Conservation (phyloP, 2,113 vertebrate species). For the Pseudopipra pipra region DNA sequence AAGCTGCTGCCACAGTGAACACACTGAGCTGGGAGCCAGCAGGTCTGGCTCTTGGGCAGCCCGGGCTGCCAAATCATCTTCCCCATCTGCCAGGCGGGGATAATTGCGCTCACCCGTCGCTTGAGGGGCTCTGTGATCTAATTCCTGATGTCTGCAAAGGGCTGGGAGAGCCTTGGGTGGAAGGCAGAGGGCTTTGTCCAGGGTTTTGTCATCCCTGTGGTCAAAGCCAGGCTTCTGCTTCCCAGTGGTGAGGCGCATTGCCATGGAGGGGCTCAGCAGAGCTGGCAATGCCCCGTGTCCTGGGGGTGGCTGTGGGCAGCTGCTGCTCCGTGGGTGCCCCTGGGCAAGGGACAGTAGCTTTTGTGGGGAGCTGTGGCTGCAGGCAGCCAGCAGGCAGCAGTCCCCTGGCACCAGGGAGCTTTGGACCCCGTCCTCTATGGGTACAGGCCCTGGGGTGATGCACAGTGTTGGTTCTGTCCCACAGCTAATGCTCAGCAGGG, state of each 20-base stretch:
- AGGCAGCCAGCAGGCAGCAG: not conserved
- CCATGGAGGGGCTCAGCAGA: not conserved
- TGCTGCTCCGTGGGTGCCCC: not conserved
- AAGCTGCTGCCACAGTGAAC: not conserved
- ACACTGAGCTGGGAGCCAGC: not conserved
- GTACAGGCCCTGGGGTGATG: not conserved
- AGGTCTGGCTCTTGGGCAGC: conserved; percentile 17
- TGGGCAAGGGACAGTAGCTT: not conserved
- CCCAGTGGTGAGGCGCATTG: not conserved
- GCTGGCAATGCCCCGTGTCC: fast-evolving
- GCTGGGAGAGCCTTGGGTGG: not conserved
- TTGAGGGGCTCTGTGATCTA: not conserved
- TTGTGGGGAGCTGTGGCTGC: not conserved
- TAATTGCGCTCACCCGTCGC: not conserved
- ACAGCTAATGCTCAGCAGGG: not conserved
- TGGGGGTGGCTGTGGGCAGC: not conserved
- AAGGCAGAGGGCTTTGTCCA: not conserved
- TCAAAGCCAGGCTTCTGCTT: not conserved
- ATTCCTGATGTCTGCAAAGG: not conserved
- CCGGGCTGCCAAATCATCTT: not conserved
- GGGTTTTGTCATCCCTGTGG: not conserved
- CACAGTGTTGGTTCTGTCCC: not conserved
- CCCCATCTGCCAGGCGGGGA: not conserved
- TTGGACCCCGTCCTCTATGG: not conserved
- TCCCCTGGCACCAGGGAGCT: not conserved